These are phyloP conservation scores for Bubalus kerabau DNA, from an alignment of 2,113 vertebrate species.

Conservation along the genomic window DNA sequence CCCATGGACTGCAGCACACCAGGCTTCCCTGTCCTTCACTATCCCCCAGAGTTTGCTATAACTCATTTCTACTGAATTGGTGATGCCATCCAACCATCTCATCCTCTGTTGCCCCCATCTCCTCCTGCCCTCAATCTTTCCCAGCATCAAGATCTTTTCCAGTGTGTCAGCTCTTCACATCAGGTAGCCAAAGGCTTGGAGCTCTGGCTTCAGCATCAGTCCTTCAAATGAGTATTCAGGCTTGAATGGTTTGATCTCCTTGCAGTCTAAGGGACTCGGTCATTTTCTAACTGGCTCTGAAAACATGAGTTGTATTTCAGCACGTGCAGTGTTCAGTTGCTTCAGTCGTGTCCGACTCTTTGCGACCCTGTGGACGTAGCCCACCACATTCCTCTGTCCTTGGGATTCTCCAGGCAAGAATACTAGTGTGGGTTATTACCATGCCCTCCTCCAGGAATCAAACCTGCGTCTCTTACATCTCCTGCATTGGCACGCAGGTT, in stretches of 20 bases:
- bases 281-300: background rate
- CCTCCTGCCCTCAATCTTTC: background rate
- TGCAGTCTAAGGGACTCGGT: background rate
- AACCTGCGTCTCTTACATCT: background rate
- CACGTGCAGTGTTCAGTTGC: rapidly evolving
- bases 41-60: background rate
- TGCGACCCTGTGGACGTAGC: background rate
- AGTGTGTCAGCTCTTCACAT: background rate
- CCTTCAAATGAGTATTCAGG: background rate
- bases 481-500: background rate
- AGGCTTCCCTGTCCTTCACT: background rate
- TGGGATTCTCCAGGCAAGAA: background rate
- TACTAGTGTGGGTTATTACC: background rate
- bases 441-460: background rate
- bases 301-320: background rate
- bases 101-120: background rate
- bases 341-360: background rate
- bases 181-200: background rate
- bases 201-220: background rate
- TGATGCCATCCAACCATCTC: background rate
- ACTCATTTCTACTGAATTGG: background rate
- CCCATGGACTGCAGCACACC: background rate
- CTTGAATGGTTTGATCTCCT: background rate
- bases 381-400: background rate
- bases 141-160: background rate